Percentiles rank a stretch among this genome's conserved stretches.
Evolutionary conservation across 2,797 vertebrate species (phyloP).

Genomic region (Poeciliopsis gracilis): DNA sequence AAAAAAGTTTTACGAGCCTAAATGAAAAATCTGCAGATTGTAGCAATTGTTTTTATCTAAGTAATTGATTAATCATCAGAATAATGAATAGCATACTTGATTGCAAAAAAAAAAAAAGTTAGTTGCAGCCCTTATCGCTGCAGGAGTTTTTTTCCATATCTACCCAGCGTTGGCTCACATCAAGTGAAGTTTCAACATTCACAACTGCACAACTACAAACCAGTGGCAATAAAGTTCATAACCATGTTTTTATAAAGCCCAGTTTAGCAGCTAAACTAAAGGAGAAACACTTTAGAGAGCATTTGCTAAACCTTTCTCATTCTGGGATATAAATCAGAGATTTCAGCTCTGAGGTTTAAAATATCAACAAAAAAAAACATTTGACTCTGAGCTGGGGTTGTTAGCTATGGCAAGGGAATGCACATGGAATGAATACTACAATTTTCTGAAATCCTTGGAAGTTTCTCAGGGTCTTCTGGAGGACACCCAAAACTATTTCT

Average conservation of each 20-base stretch:
- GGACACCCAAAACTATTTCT: constrained; percentile 52
- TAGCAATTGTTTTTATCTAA: too few relatives aligned
- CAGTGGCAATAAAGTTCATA: constrained; percentile 37
- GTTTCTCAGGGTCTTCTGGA: constrained; percentile 47
- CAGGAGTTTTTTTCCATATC: too few relatives aligned
- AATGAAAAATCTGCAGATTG: too few relatives aligned
- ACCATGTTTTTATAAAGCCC: constrained; percentile 11
- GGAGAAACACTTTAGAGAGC: constrained; percentile 23
- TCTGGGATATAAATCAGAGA: constrained; percentile 2
- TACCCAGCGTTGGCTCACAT: neutral
- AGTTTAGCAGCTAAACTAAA: neutral
- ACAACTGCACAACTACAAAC: neutral
- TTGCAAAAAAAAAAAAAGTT: too few relatives aligned
- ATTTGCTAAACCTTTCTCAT: constrained; percentile 15
- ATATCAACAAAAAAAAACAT: neutral
- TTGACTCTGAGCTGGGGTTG: constrained; percentile 4
- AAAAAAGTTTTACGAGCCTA: too few relatives aligned
- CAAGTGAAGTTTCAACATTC: constrained; percentile 4
- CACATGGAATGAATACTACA: constrained; percentile 40
- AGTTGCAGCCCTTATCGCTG: too few relatives aligned
- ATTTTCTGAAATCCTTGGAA: constrained; percentile 44
- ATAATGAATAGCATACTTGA: too few relatives aligned
- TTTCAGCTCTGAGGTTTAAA: constrained; percentile 15
- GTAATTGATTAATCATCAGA: too few relatives aligned
- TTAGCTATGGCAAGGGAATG: constrained; percentile 14